Evolutionary conservation across 2,113 vertebrate genomes (phyloP).

Genomic region (Axis porcinus): DNA sequence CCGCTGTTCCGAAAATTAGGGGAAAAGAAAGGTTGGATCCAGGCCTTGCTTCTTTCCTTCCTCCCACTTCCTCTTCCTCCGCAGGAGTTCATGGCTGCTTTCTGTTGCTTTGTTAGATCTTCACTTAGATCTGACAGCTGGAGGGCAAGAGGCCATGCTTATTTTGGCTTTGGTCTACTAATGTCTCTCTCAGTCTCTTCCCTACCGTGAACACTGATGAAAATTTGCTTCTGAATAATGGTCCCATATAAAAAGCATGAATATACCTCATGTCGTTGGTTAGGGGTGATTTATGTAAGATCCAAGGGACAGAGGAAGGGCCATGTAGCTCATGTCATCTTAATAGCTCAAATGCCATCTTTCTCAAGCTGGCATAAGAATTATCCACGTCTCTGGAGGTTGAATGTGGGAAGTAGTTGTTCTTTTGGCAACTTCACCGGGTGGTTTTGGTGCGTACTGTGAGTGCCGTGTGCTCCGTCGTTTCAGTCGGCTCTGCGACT

Average conservation of each 20-base stretch:
- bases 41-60: not conserved
- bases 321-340: not conserved
- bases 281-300: not conserved
- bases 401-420: not conserved
- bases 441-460: not conserved
- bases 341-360: not conserved
- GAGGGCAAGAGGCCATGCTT: not conserved
- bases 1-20: not conserved
- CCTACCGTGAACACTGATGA: not conserved
- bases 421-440: not conserved
- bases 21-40: not conserved
- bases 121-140: not conserved
- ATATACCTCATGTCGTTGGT: not conserved
- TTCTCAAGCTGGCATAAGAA: not conserved
- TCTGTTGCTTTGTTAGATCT: not conserved
- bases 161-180: not conserved
- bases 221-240: not conserved
- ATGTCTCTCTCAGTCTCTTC: not conserved
- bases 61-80: not conserved
- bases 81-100: not conserved
- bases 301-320: not conserved
- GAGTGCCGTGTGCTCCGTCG: not conserved
- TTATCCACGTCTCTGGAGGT: not conserved
- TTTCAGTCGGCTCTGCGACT: not conserved
- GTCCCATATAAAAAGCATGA: not conserved